These are phyloP conservation scores for Otus sunia DNA, from an alignment of 2,113 vertebrate genomes.

Conservation along the genomic window DNA sequence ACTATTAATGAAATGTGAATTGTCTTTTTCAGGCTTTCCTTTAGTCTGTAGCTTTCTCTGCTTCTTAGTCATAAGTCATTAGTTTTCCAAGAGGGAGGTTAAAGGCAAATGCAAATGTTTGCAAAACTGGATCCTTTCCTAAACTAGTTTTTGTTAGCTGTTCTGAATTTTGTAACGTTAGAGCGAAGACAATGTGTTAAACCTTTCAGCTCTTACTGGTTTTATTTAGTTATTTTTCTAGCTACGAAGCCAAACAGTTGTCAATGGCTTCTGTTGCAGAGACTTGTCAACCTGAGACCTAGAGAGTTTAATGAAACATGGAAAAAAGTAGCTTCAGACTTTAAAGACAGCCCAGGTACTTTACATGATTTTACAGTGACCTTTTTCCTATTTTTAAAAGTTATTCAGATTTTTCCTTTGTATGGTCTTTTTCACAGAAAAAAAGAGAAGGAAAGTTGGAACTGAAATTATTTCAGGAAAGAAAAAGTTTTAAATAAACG, in stretches of 20 bases:
- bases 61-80: background rate
- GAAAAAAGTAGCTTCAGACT: background rate
- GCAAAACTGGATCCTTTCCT: background rate
- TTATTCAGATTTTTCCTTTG: background rate
- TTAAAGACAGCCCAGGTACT: background rate
- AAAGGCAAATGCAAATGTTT: background rate
- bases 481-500: constrained; percentile 1
- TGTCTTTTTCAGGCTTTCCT: background rate
- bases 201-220: background rate
- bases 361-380: background rate
- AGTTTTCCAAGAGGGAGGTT: background rate
- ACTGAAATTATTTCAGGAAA: background rate
- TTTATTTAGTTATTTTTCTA: background rate
- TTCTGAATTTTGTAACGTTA: background rate
- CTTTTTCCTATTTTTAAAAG: background rate
- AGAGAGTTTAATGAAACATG: background rate
- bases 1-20: background rate
- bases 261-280: background rate
- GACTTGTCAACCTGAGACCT: background rate
- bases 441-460: background rate
- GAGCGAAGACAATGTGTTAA: background rate
- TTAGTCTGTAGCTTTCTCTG: background rate
- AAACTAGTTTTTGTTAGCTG: background rate
- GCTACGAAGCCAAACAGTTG: background rate
- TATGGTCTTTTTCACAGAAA: background rate